Evolutionary conservation across 2,113 vertebrate species (phyloP).

Genomic region (Pogonocichla stellata): DNA sequence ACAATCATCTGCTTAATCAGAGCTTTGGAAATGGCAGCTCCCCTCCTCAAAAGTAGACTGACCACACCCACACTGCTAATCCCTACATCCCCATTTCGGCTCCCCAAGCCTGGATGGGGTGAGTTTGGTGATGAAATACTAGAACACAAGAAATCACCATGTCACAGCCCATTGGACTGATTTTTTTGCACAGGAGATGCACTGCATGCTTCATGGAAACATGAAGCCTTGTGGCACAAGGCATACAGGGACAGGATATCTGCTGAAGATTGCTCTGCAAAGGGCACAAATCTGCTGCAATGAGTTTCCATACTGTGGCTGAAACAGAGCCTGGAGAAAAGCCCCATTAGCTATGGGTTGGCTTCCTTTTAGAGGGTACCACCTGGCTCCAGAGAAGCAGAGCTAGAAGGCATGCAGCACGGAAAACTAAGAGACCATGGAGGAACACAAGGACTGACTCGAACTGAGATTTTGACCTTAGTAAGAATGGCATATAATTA

Average conservation of each 20-base stretch:
- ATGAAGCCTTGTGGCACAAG: background rate
- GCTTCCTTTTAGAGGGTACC: background rate
- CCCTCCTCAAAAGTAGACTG: background rate
- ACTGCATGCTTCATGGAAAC: background rate
- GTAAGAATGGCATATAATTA: background rate
- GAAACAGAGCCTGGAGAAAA: background rate
- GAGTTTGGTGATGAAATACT: background rate
- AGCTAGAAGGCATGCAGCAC: background rate
- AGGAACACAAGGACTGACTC: background rate
- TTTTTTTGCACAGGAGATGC: background rate
- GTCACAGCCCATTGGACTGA: background rate
- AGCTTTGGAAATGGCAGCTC: background rate
- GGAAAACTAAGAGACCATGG: background rate
- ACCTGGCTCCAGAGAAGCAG: background rate
- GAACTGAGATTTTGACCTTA: background rate
- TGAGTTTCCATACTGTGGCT: background rate
- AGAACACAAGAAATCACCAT: rapidly evolving
- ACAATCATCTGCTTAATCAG: background rate
- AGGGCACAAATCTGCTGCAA: background rate
- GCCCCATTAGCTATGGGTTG: rapidly evolving
- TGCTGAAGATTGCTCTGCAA: background rate
- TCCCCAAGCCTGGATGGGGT: background rate
- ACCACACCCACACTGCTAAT: background rate
- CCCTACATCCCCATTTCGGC: too few relatives aligned
- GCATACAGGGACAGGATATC: background rate